Evolutionary conservation across 1,140 invertebrate species (phyloP), one percentile per base, ranked within the genome.

Genomic region (Linepithema humile): DNA sequence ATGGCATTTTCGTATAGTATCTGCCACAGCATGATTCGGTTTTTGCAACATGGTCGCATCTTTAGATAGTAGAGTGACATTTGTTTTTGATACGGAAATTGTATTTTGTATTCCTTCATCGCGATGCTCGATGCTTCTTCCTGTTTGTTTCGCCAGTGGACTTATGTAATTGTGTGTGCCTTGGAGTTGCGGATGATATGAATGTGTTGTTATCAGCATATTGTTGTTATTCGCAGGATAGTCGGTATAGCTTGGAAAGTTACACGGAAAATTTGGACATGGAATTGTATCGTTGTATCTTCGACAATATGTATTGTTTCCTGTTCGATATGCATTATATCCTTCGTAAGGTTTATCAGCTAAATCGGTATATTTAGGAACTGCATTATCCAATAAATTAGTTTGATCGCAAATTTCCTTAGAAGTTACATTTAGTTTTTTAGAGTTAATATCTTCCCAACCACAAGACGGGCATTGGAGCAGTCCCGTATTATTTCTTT

Each of bases 401-500:
- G 6, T 80, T 9, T 57, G 35, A 6, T 65, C 7, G 1, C 26
- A 12, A 55, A 23, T 9, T 35, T 57, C 57, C 5, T 20, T 29
- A 0, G 5, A 3, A n/a, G 23, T 62, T 43, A 20, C 10, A 17
- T 23, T 6, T 26, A 23, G 6, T 9, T 12, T 32, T 5, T 82
- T n/a, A 50, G 32, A 7, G 4, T 69, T 83, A 15, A 1, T 1
- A 50, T 72, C 29, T 77, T 87, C 48, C 85, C 85, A 85, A 26
- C 84, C 85, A 50, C 83, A 87, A 1, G 10, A 26, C 10, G 85
- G 85, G 57, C 83, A 87, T 3, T 83, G 48, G 1, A 86, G 26
- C 35, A 85, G 85, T 35, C 12, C 10, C 32, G 20, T 6, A 10
- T 64, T n/a, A 45, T 35, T 57, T 23, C 9, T 35, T 2, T 50